Percentiles rank a stretch among this genome's conserved stretches.
phyloP scores from a whole-genome alignment of 2,113 vertebrate species.

The Hemiscyllium ocellatum region DNA sequence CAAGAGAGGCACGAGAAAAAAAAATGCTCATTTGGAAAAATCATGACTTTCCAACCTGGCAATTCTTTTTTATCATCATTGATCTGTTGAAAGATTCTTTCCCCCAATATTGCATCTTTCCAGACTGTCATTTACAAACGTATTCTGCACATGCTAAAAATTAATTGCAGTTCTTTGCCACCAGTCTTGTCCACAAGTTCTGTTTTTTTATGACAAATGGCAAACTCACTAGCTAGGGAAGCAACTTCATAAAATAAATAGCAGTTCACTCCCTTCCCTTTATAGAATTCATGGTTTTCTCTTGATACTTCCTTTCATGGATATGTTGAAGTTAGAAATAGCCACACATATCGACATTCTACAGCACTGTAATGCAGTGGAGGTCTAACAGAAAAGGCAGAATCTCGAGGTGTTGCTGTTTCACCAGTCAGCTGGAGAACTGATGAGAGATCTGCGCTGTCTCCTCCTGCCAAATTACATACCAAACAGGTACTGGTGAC shows the following conservation, averaged over 20 bases:
- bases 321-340: background rate
- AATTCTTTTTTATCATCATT: too few relatives aligned
- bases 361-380: background rate
- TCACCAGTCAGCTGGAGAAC: too few relatives aligned
- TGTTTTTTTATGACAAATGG: background rate
- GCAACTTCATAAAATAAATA: background rate
- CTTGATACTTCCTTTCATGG: background rate
- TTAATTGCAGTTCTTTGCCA: background rate
- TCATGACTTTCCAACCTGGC: too few relatives aligned
- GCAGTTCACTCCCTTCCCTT: background rate
- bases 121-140: background rate
- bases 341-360: background rate
- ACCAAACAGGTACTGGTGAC: too few relatives aligned
- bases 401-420: too few relatives aligned
- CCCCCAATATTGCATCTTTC: background rate
- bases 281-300: background rate
- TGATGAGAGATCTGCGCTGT: too few relatives aligned
- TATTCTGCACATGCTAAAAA: background rate
- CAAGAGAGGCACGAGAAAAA: background rate
- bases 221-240: background rate
- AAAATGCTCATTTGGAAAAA: too few relatives aligned
- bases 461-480: too few relatives aligned
- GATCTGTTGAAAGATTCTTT: background rate
- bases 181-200: background rate
- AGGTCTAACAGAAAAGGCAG: background rate